Conservation (phyloP, 2,888 invertebrate genomes). For the Rhabditoides inermis region DNA sequence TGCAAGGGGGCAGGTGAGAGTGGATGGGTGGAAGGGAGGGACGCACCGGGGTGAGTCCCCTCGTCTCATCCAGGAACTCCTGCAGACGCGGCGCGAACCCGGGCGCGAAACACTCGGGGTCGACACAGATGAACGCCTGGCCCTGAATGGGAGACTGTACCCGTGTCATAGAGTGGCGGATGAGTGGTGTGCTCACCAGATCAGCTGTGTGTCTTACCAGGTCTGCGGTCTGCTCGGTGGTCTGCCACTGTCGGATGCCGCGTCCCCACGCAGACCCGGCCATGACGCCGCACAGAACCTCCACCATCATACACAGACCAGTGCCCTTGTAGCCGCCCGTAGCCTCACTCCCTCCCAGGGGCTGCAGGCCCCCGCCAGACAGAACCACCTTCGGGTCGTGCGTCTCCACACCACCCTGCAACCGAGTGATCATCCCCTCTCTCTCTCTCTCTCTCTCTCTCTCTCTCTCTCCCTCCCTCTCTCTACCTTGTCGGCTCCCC, state of each 20-base stretch:
- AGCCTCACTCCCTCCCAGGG: slow-evolving; percentile 56
- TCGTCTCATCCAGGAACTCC: slow-evolving; percentile 44
- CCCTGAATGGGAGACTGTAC: slow-evolving; percentile 33
- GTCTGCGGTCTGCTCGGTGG: slow-evolving; percentile 62
- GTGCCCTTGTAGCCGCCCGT: slow-evolving; percentile 75
- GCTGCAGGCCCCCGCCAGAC: slow-evolving; percentile 54
- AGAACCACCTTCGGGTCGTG: slow-evolving; percentile 46
- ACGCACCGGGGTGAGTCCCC: slow-evolving; percentile 37
- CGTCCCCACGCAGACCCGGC: slow-evolving; percentile 67
- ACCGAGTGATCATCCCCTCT: neutral
- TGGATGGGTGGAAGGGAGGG: slow-evolving; percentile 1
- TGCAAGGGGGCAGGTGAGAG: slow-evolving; percentile 4
- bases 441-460: neutral
- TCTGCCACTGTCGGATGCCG: slow-evolving; percentile 71
- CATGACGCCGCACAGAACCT: slow-evolving; percentile 76
- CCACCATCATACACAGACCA: slow-evolving; percentile 75
- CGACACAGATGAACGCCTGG: slow-evolving; percentile 51
- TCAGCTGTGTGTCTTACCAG: slow-evolving; percentile 46
- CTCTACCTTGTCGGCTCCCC: slow-evolving; percentile 78
- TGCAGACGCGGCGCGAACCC: slow-evolving; percentile 45
- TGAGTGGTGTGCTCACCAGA: neutral
- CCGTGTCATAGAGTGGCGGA: neutral
- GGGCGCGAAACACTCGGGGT: slow-evolving; percentile 51
- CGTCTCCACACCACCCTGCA: no score
- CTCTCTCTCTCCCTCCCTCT: slow-evolving; percentile 22